Evolutionary conservation across 2,113 vertebrate genomes (phyloP), one percentile per base, ranked within the genome.

Genomic region (Sus scrofa): DNA sequence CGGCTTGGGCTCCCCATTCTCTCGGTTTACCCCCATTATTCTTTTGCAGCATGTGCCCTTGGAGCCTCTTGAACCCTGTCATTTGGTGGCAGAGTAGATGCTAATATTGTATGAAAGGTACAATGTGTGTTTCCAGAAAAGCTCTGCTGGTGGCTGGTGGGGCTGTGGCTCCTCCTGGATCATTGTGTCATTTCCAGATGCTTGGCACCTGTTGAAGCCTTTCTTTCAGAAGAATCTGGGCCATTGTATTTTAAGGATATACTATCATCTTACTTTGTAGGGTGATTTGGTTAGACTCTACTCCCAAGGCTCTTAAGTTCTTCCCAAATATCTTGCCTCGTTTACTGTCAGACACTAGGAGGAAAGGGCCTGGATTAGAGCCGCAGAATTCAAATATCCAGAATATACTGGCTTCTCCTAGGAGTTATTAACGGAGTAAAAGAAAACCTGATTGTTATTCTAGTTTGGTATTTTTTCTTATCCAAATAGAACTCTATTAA

Each of bases 401-500:
- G n/a, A 30, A 56, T 68, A 60, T 22, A 30, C 44, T 56, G 37
- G 14, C n/a, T 93, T 94, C 56, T 89, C 32, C 56, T 74, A 58
- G 91, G 63, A 70, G 67, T 34, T 6, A 9, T 52, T 89, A 86
- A 26, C 22, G 4, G 65, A 88, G 14, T 22, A 30, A 91, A 92
- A 63, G 68, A 70, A 87, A 15, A 82, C 30, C 2, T 60, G 39
- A 26, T 68, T 27, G 12, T 56, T 75, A 58, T 54, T 95, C 34
- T 11, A 34, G 85, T 95, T 93, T 0, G 26, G 83, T 68, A n/a
- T 86, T 27, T 15, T 26, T 1, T 7, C n/a, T 34, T n/a, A 71
- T 67, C 62, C 56, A 90, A 93, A 81, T 65, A 71, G 50, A 95
- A n/a, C 62, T 83, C 50, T 54, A 39, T 75, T 90, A 30, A 84